Conservation (phyloP, 2,888 invertebrate genomes). For the Brenthis ino region DNA sequence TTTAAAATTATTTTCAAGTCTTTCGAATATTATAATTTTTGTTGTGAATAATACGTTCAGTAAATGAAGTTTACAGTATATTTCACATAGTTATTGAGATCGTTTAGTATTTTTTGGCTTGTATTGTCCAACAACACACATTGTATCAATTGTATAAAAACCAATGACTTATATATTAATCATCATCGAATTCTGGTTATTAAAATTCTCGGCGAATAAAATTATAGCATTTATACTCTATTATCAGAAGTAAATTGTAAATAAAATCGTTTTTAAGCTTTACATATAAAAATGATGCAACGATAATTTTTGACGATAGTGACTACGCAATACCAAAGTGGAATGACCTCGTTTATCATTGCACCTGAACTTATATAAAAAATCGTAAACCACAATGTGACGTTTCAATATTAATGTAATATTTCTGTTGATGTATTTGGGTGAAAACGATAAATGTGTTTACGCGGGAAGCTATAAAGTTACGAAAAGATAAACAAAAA, state of each 20-base stretch:
- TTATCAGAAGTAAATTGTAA: background rate
- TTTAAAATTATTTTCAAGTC: slow-evolving; percentile 35
- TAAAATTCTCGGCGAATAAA: too few relatives aligned
- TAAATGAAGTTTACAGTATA: slow-evolving; percentile 3
- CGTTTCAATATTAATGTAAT: slow-evolving; percentile 2
- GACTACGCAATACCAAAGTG: slow-evolving; percentile 19
- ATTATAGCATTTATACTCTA: background rate
- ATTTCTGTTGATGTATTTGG: slow-evolving; percentile 8
- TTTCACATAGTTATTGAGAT: background rate
- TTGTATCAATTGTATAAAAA: too few relatives aligned
- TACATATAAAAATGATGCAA: slow-evolving; percentile 10
- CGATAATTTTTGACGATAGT: background rate
- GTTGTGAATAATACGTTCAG: slow-evolving; percentile 3
- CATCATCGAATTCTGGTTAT: too few relatives aligned
- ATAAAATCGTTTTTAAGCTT: background rate
- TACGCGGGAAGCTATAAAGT: slow-evolving; percentile 75
- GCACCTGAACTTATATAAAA: slow-evolving; percentile 11
- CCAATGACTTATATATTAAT: too few relatives aligned
- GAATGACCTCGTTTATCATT: slow-evolving; percentile 29
- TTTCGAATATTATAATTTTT: slow-evolving; percentile 24
- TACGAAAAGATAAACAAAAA: slow-evolving; percentile 82
- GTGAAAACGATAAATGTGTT: slow-evolving; percentile 52
- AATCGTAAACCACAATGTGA: slow-evolving; percentile 11
- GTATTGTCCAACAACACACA: too few relatives aligned
- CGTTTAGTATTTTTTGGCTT: too few relatives aligned